phyloP scores from a whole-genome alignment of 1,140 invertebrate genomes.

The Scaptomyza graminum region DNA sequence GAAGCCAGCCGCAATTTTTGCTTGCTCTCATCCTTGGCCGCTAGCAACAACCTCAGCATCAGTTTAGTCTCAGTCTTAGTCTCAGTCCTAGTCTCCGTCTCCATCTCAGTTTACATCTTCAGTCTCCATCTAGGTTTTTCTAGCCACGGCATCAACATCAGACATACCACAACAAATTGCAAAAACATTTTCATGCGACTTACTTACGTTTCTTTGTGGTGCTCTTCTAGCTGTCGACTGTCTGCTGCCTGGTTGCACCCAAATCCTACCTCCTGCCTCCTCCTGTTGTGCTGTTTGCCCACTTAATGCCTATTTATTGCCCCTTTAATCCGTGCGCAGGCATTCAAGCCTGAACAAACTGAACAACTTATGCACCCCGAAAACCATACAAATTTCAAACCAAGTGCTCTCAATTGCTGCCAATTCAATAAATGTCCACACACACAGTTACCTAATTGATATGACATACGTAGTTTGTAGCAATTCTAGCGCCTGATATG shows the following conservation, averaged over 20 bases:
- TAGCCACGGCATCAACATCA: constrained; percentile 29
- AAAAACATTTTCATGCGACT: constrained; percentile 77
- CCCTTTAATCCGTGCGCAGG: constrained; percentile 63
- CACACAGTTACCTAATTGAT: constrained; percentile 76
- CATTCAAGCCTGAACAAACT: constrained; percentile 45
- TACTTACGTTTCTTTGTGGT: constrained; percentile 74
- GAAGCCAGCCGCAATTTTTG: constrained; percentile 71
- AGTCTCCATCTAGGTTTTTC: neutral
- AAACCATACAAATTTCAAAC: constrained; percentile 43
- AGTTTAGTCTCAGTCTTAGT: neutral
- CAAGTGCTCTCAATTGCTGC: neutral
- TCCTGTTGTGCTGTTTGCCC: constrained; percentile 38
- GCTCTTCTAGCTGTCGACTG: constrained; percentile 36
- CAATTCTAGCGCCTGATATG: neutral
- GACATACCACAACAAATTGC: constrained; percentile 69
- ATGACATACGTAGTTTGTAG: constrained; percentile 49
- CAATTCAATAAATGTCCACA: constrained; percentile 35
- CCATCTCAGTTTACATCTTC: neutral
- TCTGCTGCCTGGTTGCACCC: constrained; percentile 11
- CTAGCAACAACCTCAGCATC: constrained; percentile 20
- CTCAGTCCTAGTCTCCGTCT: neutral
- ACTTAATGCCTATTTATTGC: constrained; percentile 81
- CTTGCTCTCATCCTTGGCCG: constrained; percentile 36
- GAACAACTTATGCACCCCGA: constrained; percentile 41
- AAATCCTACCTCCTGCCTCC: constrained; percentile 19